Evolutionary conservation across 2,113 vertebrate species (phyloP), one percentile per base, ranked within the genome.

Genomic region (Callipepla californica): DNA sequence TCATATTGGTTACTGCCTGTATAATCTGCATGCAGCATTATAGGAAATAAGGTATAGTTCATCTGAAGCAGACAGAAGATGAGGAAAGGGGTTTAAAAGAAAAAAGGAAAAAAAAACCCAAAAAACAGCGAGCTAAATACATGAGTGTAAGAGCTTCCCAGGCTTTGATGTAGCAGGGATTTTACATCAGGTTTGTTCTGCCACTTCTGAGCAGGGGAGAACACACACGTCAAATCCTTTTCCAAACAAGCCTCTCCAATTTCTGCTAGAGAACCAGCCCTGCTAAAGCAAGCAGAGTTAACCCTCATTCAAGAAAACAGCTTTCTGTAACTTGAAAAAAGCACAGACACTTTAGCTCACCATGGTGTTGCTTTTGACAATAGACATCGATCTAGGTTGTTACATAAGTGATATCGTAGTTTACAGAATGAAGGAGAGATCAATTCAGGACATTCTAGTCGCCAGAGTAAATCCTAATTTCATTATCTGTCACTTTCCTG

Each of bases 161-260:
- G 82, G 55, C 89, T 96, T 97, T 96, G 92, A 95, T 94, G 89
- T 93, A 70, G 40, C 80, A 45, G 30, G 19, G 28, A 90, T 90
- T 90, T 92, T 72, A 40, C 32, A 68, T 74, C 80, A 89, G 45
- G 73, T 95, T 96, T 96, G 61, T 85, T 93, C 92, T 93, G 77
- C 76, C 74, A 69, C 77, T 83, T 90, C 84, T 80, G 85, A 92
- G 78, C 78, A 89, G 87, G 65, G 92, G 36, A 80, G 88, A 95
- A 61, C 58, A 55, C 65, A 78, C 61, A 78, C 87, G 67, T 96
- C 83, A 96, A 96, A 95, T 93, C 84, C 50, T 83, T 96, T 92
- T 92, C 87, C 82, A 96, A 96, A 93, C 80, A 87, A 92, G 25
- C 44, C 77, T 80, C 81, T 81, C 55, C 87, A 77, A 93, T 80